Base-by-base conservation (phyloP, 2,888 invertebrate genomes). In the Criorhina ranunculi region DNA sequence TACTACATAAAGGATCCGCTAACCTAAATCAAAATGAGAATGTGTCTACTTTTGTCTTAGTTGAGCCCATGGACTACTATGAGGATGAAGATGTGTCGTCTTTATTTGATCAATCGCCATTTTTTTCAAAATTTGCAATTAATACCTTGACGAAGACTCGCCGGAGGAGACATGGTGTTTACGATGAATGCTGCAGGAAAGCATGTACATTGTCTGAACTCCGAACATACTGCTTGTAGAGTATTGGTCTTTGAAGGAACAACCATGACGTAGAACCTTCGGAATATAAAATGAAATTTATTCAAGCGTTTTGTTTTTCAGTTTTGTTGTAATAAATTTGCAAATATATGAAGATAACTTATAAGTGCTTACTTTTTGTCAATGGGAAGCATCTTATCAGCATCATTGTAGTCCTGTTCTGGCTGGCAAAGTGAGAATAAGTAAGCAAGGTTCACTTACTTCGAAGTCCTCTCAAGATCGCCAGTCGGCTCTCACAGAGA, bases 121-220 rank as follows among this genome's bases (percentile, higher is more conserved):
- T 64, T 19, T 7, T 49, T 2, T 60, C 67, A 9, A 49, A 67
- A 31, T 57, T 64, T 24, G 60, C 42, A 29, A 7, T 46, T 0
- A 86, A 77, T 49, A 35, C 35, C 7, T 29, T 86, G 29, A 66
- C 76, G 19, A 72, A 81, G n/a, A 86, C 76, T 19, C 66, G 86
- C 2, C 66, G 81, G 12, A 49, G 72, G 12, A 66, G 86, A 7
- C 57, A 70, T 62, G 86, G 81, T 8, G 67, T 86, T 17, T 72
- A 76, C 15, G 76, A 86, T 62, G 86, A 86, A 3, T 86, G 86
- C 17, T 86, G 86, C 31, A 46, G 46, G 5, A 81, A 86, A 17
- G 53, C 70, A 2, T 86, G 86, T 8, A 77, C 40, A 12, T 17
- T 67, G 11, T 5, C 37, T 46, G 86, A 86, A 37, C 37, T 81